Conservation (phyloP, 2,888 invertebrate species). For the Artemia sp. region DNA sequence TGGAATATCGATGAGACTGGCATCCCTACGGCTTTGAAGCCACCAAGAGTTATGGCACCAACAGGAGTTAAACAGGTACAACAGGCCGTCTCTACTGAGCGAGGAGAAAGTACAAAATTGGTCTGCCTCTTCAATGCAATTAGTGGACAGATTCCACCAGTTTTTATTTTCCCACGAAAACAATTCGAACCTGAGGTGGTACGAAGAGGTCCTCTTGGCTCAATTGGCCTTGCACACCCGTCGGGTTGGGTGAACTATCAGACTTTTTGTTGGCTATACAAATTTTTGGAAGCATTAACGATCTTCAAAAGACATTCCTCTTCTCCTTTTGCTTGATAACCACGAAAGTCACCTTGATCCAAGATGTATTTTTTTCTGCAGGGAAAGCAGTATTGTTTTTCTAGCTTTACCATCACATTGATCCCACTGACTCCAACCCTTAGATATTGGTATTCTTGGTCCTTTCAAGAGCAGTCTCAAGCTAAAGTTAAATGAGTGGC, state of each 20-base stretch:
- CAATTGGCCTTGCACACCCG: slow-evolving; percentile 30
- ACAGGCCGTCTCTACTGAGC: too few relatives aligned
- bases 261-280: slow-evolving; percentile 28
- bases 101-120: neutral
- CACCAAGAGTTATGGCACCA: too few relatives aligned
- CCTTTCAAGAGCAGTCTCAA: neutral
- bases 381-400: slow-evolving; percentile 8
- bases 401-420: slow-evolving; percentile 18
- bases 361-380: slow-evolving; percentile 24
- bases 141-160: slow-evolving; percentile 29
- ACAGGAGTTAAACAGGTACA: too few relatives aligned
- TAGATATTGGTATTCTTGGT: slow-evolving; percentile 15
- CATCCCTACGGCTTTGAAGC: too few relatives aligned
- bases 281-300: slow-evolving; percentile 30
- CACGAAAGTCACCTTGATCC: slow-evolving; percentile 29
- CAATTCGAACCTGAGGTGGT: slow-evolving; percentile 29
- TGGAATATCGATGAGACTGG: too few relatives aligned
- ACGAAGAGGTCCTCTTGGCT: slow-evolving; percentile 29
- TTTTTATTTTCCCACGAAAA: slow-evolving; percentile 30
- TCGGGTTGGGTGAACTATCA: slow-evolving; percentile 31
- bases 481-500: neutral
- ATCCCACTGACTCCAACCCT: slow-evolving; percentile 16
- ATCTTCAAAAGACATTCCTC: slow-evolving; percentile 27
- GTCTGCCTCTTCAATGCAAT: slow-evolving; percentile 29
- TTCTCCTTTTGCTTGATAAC: slow-evolving; percentile 29